Conservation (phyloP, 2,888 invertebrate species). For the Scaptodrosophila latifasciaeformis region DNA sequence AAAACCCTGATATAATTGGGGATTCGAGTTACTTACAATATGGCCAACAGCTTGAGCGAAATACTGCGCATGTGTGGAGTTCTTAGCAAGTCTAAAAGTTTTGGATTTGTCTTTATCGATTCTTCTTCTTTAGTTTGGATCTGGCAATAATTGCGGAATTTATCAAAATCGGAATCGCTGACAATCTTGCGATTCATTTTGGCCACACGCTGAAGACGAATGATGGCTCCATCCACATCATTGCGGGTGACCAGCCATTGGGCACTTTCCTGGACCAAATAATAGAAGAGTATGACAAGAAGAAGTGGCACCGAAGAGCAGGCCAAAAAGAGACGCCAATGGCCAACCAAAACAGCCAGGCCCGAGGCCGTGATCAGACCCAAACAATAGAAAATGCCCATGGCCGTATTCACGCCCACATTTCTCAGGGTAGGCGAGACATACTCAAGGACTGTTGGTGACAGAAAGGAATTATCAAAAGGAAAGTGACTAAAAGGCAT, state of each 20-base stretch:
- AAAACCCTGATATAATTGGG: background rate
- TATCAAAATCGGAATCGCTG: slow-evolving; percentile 57
- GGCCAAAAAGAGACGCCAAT: slow-evolving; percentile 76
- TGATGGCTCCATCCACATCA: slow-evolving; percentile 75
- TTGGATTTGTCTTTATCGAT: slow-evolving; percentile 11
- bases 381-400: slow-evolving; percentile 77
- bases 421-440: slow-evolving; percentile 77
- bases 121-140: slow-evolving; percentile 25
- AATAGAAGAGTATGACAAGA: slow-evolving; percentile 75
- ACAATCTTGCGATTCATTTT: slow-evolving; percentile 75
- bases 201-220: slow-evolving; percentile 76
- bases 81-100: slow-evolving; percentile 74
- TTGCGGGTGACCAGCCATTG: slow-evolving; percentile 78
- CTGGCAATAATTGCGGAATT: slow-evolving; percentile 61
- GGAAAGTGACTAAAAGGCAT: background rate
- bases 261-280: slow-evolving; percentile 77
- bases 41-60: slow-evolving; percentile 76
- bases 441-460: slow-evolving; percentile 77
- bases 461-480: background rate
- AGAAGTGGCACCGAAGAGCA: slow-evolving; percentile 76
- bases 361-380: slow-evolving; percentile 76
- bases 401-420: slow-evolving; percentile 77
- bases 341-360: slow-evolving; percentile 73
- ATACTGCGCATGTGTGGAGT: slow-evolving; percentile 76
- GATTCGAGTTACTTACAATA: slow-evolving; percentile 75